phyloP scores from a whole-genome alignment of 1,140 invertebrate species.

The Drosophila melanica region DNA sequence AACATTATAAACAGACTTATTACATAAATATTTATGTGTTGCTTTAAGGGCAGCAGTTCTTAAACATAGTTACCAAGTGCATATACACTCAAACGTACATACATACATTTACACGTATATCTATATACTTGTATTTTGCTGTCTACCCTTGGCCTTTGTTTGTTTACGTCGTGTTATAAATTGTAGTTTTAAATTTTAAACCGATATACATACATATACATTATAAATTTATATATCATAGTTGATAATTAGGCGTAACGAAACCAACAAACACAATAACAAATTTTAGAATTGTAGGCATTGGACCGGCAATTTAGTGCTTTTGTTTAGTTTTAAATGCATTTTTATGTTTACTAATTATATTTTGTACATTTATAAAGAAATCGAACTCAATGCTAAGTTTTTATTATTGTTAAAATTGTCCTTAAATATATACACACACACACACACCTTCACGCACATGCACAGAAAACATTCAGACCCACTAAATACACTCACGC shows the following conservation, averaged over 20 bases:
- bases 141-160: slow-evolving; percentile 69
- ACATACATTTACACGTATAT: slow-evolving; percentile 54
- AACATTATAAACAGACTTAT: slow-evolving; percentile 51
- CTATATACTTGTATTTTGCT: slow-evolving; percentile 53
- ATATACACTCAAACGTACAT: slow-evolving; percentile 61
- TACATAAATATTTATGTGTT: slow-evolving; percentile 49
- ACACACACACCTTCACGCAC: slow-evolving; percentile 16
- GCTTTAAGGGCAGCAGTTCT: slow-evolving; percentile 25
- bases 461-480: slow-evolving; percentile 20
- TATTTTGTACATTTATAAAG: slow-evolving; percentile 79
- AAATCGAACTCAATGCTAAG: slow-evolving; percentile 71
- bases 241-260: slow-evolving; percentile 71
- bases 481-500: slow-evolving; percentile 19
- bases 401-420: slow-evolving; percentile 78
- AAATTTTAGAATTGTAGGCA: slow-evolving; percentile 73
- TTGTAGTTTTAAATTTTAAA: slow-evolving; percentile 74
- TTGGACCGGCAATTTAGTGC: slow-evolving; percentile 72
- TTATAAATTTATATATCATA: slow-evolving; percentile 67
- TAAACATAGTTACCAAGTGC: slow-evolving; percentile 74
- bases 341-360: slow-evolving; percentile 79
- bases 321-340: slow-evolving; percentile 77
- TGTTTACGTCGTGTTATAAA: slow-evolving; percentile 79
- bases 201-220: slow-evolving; percentile 49
- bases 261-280: slow-evolving; percentile 35
- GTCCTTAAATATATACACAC: slow-evolving; percentile 56